Percentiles rank a stretch among this genome's conserved stretches.
Evolutionary conservation across 2,888 invertebrate genomes (phyloP).

Genomic region (Carpatolechia fugitivella): DNA sequence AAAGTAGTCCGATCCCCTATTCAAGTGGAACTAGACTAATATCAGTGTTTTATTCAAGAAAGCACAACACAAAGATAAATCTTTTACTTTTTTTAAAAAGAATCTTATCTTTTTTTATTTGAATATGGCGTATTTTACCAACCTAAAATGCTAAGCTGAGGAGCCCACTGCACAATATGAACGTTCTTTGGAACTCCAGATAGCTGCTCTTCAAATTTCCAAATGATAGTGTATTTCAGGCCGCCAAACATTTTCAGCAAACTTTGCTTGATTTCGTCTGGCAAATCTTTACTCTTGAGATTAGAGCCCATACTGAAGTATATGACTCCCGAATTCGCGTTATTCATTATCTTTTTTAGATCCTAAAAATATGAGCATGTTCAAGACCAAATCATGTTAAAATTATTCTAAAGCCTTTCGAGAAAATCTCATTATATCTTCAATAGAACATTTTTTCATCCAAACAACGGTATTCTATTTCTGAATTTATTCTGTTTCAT

Average conservation of each 20-base stretch:
- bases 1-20: too few relatives aligned
- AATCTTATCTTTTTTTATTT: too few relatives aligned
- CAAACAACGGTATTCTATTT: too few relatives aligned
- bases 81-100: too few relatives aligned
- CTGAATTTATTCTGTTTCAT: too few relatives aligned
- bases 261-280: slow-evolving; percentile 35
- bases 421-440: too few relatives aligned
- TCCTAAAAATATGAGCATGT: background rate
- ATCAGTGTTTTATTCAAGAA: too few relatives aligned
- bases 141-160: slow-evolving; percentile 59
- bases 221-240: slow-evolving; percentile 53
- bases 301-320: slow-evolving; percentile 57
- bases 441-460: too few relatives aligned
- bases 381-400: background rate
- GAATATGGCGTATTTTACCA: too few relatives aligned
- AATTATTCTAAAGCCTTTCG: background rate
- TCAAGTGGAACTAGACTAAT: too few relatives aligned
- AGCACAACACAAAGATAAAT: too few relatives aligned
- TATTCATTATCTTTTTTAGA: slow-evolving; percentile 6
- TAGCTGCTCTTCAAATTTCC: slow-evolving; percentile 55
- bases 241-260: slow-evolving; percentile 44
- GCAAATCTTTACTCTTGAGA: slow-evolving; percentile 42
- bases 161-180: slow-evolving; percentile 56
- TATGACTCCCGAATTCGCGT: slow-evolving; percentile 6
- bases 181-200: slow-evolving; percentile 48